These are phyloP conservation scores for Spodoptera frugiperda DNA, from an alignment of 1,140 invertebrate genomes.

Conservation along the genomic window DNA sequence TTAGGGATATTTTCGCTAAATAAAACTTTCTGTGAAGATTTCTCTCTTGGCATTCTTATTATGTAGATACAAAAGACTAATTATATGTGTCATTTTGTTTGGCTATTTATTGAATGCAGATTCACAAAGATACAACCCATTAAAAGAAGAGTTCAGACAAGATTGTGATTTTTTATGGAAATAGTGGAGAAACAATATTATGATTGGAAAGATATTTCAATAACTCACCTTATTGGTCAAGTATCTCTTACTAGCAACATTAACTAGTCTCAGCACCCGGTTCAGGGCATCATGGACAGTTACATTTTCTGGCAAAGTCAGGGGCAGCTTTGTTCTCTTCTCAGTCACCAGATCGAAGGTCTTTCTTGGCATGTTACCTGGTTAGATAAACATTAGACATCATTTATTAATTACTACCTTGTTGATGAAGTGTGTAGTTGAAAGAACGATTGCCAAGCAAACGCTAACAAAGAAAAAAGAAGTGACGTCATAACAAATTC, in stretches of 20 bases:
- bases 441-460: too few relatives aligned
- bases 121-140: too few relatives aligned
- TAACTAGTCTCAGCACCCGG: slow-evolving; percentile 94
- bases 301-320: slow-evolving; percentile 87
- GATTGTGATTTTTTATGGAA: background rate
- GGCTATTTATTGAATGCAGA: too few relatives aligned
- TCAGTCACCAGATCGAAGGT: slow-evolving; percentile 82
- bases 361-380: slow-evolving; percentile 88
- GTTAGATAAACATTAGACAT: background rate
- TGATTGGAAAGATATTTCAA: background rate
- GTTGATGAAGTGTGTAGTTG: too few relatives aligned
- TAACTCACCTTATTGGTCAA: slow-evolving; percentile 92
- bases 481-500: too few relatives aligned
- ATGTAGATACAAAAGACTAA: too few relatives aligned
- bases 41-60: too few relatives aligned
- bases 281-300: slow-evolving; percentile 90
- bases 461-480: too few relatives aligned
- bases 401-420: background rate
- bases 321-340: slow-evolving; percentile 69
- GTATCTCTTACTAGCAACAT: slow-evolving; percentile 98
- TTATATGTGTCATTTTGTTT: too few relatives aligned
- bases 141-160: background rate
- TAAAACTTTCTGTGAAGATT: too few relatives aligned
- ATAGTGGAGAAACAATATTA: too few relatives aligned
- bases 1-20: too few relatives aligned